These are phyloP conservation scores for Oplegnathus fasciatus DNA, from an alignment of 2,113 vertebrate species.

Conservation along the genomic window DNA sequence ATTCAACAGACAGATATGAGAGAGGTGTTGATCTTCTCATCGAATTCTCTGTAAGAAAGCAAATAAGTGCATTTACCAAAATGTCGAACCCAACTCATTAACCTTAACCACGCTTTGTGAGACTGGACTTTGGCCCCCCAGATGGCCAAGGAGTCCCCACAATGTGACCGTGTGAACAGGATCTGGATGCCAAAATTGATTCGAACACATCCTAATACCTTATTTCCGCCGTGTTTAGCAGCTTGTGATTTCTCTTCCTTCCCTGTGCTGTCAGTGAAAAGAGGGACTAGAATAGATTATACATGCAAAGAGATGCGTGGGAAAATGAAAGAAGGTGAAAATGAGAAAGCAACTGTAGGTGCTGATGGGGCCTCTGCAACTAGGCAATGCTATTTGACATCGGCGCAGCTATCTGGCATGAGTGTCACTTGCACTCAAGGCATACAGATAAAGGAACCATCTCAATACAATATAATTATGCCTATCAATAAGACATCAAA, in stretches of 20 bases:
- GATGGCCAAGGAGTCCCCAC: not conserved
- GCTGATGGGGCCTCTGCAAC: constrained; percentile 36
- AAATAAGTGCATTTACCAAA: constrained; percentile 5
- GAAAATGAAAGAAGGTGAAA: constrained; percentile 67
- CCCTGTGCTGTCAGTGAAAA: constrained; percentile 45
- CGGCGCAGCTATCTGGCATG: not conserved
- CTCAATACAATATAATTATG: constrained; percentile 49
- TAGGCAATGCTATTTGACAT: constrained; percentile 46
- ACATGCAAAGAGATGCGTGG: constrained; percentile 54
- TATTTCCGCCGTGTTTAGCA: constrained; percentile 52
- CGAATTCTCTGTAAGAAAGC: not conserved
- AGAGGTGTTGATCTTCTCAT: not conserved
- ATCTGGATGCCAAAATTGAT: constrained; percentile 7
- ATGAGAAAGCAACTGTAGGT: constrained; percentile 44
- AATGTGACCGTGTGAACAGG: not conserved
- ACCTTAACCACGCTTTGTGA: too few species aligned
- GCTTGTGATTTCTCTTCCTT: constrained; percentile 61
- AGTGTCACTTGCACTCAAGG: constrained; percentile 56
- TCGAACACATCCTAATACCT: constrained; percentile 19
- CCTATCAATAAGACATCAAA: constrained; percentile 71
- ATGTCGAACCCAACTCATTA: not conserved
- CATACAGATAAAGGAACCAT: constrained; percentile 29
- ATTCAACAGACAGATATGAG: not conserved
- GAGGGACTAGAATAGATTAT: constrained; percentile 51
- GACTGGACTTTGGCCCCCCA: not conserved